A percentile compares a stretch with the other conserved stretches of the same genome.
Conservation (phyloP, 2,888 invertebrate genomes). For the Mongoloraphidia duomilia region DNA sequence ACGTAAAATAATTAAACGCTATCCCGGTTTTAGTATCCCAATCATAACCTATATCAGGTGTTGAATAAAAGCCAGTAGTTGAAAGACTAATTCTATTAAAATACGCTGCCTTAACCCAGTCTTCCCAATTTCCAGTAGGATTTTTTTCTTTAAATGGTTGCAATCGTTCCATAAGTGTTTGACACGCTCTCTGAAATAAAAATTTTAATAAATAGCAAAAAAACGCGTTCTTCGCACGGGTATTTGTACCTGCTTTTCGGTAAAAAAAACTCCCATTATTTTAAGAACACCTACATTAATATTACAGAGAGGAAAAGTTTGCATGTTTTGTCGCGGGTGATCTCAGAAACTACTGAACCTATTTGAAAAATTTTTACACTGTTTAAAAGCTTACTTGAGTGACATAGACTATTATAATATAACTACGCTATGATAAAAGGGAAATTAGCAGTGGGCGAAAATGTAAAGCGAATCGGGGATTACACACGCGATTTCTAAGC, state of each 20-base stretch:
- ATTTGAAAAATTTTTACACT: too few relatives aligned
- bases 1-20: slow-evolving; percentile 73
- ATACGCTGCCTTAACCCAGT: slow-evolving; percentile 68
- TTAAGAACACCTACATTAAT: too few relatives aligned
- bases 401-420: too few relatives aligned
- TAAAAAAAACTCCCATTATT: too few relatives aligned
- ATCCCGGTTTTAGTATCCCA: slow-evolving; percentile 54
- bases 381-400: too few relatives aligned
- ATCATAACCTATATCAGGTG: slow-evolving; percentile 58
- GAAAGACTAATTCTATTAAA: slow-evolving; percentile 63
- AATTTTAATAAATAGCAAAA: background rate
- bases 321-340: too few relatives aligned
- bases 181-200: slow-evolving; percentile 54
- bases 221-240: background rate
- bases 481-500: too few relatives aligned
- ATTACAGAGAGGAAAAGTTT: too few relatives aligned
- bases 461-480: too few relatives aligned
- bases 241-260: slow-evolving; percentile 3
- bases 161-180: slow-evolving; percentile 54
- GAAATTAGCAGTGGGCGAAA: too few relatives aligned
- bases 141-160: slow-evolving; percentile 57
- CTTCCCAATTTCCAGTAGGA: slow-evolving; percentile 70
- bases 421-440: too few relatives aligned
- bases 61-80: slow-evolving; percentile 69
- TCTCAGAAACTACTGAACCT: too few relatives aligned